Evolutionary conservation across 1,140 invertebrate genomes (phyloP).

Genomic region (Andricus grossulariae): DNA sequence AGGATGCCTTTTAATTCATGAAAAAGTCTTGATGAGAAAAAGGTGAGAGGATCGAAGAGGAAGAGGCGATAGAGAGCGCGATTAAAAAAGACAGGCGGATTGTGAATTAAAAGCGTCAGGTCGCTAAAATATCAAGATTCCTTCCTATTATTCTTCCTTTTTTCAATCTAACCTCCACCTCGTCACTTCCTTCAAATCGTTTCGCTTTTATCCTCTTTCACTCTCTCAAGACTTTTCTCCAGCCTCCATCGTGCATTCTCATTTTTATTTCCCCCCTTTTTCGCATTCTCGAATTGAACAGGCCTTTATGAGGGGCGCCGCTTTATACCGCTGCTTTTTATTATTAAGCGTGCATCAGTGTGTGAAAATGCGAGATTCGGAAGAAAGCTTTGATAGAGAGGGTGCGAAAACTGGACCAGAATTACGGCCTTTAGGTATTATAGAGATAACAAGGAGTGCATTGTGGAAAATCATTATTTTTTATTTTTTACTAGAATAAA

Average conservation of each 20-base stretch:
- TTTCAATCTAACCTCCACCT: conserved; percentile 28
- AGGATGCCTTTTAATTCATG: not conserved
- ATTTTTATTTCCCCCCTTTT: not conserved
- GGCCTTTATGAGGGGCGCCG: conserved; percentile 2
- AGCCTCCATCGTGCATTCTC: not conserved
- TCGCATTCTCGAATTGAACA: conserved; percentile 6
- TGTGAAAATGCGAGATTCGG: not conserved
- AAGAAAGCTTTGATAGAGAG: not conserved
- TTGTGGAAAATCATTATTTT: too few relatives aligned
- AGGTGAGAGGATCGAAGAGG: not conserved
- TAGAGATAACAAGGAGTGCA: not conserved
- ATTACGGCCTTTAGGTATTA: not conserved
- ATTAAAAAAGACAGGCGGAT: not conserved
- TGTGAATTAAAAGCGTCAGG: conserved; percentile 20
- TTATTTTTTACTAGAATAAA: too few relatives aligned
- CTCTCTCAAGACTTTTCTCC: not conserved
- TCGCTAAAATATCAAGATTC: not conserved
- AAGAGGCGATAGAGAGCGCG: conserved; percentile 17
- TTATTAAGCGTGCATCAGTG: conserved; percentile 29
- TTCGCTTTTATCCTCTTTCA: not conserved
- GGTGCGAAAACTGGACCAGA: not conserved
- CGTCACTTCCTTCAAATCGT: conserved; percentile 30
- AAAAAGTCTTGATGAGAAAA: not conserved
- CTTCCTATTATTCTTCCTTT: not conserved
- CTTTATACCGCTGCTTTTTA: conserved; percentile 15